These are phyloP conservation scores for Anguilla japonica DNA, from an alignment of 2,113 vertebrate species.

Conservation along the genomic window DNA sequence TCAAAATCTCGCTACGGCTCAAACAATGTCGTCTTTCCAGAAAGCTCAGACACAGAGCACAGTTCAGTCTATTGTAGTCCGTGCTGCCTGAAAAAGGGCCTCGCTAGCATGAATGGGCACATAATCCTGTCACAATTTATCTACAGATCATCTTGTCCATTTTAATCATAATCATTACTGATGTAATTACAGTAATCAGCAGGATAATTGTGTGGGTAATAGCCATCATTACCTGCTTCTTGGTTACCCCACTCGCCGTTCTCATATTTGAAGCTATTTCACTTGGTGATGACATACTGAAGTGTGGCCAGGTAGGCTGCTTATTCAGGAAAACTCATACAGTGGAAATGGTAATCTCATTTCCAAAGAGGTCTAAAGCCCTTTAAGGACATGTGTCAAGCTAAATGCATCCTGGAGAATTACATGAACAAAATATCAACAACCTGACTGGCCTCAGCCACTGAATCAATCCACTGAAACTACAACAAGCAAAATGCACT, in stretches of 20 bases:
- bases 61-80: background rate
- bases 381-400: background rate
- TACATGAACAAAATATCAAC: too few species aligned
- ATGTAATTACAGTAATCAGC: constrained; percentile 10
- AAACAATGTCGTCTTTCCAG: constrained; percentile 8
- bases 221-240: background rate
- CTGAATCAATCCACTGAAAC: too few species aligned
- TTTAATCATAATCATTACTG: constrained; percentile 25
- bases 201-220: constrained; percentile 19
- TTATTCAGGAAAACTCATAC: background rate
- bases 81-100: background rate
- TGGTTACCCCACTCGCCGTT: constrained; percentile 7
- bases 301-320: background rate
- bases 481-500: background rate
- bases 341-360: background rate
- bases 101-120: background rate
- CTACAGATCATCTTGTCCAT: constrained; percentile 8
- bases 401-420: background rate
- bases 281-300: background rate
- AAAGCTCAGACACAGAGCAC: background rate
- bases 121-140: constrained; percentile 4
- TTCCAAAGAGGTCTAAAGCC: background rate
- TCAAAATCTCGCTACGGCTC: constrained; percentile 30
- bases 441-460: too few species aligned
- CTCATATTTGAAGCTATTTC: background rate